Evolutionary conservation across 2,113 vertebrate genomes (phyloP), one percentile per base, ranked within the genome.

Genomic region (Argyrosomus japonicus): DNA sequence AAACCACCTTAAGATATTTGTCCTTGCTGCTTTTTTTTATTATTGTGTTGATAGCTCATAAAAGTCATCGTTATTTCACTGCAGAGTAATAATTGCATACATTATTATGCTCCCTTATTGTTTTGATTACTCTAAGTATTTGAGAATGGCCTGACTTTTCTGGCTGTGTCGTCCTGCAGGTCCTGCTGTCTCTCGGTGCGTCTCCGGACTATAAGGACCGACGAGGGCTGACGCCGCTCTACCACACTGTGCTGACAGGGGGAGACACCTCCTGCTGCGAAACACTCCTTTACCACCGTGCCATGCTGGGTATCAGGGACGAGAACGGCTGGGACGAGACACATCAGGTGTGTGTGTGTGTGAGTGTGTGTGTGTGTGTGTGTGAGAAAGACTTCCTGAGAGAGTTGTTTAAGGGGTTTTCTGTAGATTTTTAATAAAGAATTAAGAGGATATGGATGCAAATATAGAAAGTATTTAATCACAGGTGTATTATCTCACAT

Each of bases 251-350:
- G 70, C 97, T 98, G 95, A 97, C 96, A 45, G 97, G 97, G 71
- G 97, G 97, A 0, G 97, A 98, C 89, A 97, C 97, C 72, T 97
- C 96, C 85, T 98, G 97, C 94, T 98, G 97, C 6, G 97, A 98
- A 91, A 96, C 97, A 36, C 94, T 98, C 62, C 95, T 98, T 3
- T 97, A 95, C 91, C 96, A 97, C 92, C 94, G 94, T 40, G 96
- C 96, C 83, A 95, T 96, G 86, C 92, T 98, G 84, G 97, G 97
- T 63, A 92, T 96, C 47, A 93, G 95, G 19, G 97, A 98, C 1
- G 97, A 98, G 94, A 98, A 98, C 17, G 97, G 97, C 91, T 98
- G 97, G 97, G 97, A 98, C 56, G 97, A 98, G 85, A 97, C 97
- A 29, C 97, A 98, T 88, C 97, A 98, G 96, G 97, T 97, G 79